phyloP scores from a whole-genome alignment of 2,113 vertebrate species.

The Tringa solitaria region DNA sequence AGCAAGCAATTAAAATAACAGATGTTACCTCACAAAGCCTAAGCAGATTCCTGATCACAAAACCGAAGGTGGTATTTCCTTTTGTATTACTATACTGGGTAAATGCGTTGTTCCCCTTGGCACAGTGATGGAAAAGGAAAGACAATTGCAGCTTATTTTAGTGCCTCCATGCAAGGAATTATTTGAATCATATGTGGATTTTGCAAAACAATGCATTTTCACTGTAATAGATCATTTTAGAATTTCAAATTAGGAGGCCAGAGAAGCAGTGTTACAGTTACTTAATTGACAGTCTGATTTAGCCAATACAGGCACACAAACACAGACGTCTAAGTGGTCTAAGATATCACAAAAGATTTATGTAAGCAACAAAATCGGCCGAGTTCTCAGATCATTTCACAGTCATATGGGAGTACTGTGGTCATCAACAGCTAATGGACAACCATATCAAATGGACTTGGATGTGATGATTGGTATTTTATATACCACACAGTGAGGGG shows the following conservation, averaged over 20 bases:
- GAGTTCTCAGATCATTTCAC: neutral
- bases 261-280: neutral
- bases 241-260: neutral
- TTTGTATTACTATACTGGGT: rapidly evolving
- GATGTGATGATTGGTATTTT: neutral
- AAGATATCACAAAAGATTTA: neutral
- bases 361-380: neutral
- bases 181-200: neutral
- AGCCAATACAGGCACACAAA: neutral
- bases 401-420: neutral
- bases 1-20: slow-evolving; percentile 43
- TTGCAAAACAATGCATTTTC: neutral
- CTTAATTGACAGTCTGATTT: neutral
- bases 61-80: neutral
- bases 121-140: neutral
- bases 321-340: neutral
- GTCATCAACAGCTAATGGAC: neutral
- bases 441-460: neutral
- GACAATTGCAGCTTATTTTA: neutral
- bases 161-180: neutral
- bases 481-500: neutral
- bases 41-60: neutral
- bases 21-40: slow-evolving; percentile 14
- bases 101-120: neutral
- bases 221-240: neutral